Base-by-base conservation (phyloP, 2,113 vertebrate genomes). In the Erinaceus europaeus region DNA sequence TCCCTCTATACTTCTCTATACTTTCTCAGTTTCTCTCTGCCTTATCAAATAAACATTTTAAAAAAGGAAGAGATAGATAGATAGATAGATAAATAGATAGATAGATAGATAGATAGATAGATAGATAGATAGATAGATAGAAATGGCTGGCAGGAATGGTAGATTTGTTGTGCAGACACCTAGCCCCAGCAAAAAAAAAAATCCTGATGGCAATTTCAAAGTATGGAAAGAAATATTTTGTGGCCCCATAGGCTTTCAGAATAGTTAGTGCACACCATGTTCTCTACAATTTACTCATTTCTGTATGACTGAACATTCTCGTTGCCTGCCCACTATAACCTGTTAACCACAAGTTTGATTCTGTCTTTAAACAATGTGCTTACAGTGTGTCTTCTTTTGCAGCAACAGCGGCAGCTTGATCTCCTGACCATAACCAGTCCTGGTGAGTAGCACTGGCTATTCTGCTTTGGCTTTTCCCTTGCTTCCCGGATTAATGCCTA, bases 331-430 rank as follows among this genome's bases (percentile, higher is more conserved):
- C 86, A 77, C 91, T 61, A 76, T 96, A 90, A 94, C 85, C 91
- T 85, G 74, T 57, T 93, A 93, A 96, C 67, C 94, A 95, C 80
- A 74, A 84, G 91, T 85, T 62, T n/a, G 42, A 14, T 74, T 50
- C 15, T 76, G 42, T 20, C 88, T 95, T 85, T 88, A 95, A 96
- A 93, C 95, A 90, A 75, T 91, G n/a, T 38, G 92, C 92, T 98
- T 87, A 95, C 89, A 88, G 0, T 55, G 14, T 87, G 74, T 97
- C 98, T 97, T 97, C 91, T 98, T 96, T 98, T 98, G n/a, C 97
- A 99, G 99, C 99, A 99, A 98, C 98, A 99, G 94, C 97, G 99
- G 52, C 98, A 95, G 65, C 98, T 99, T 80, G 99, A 99, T 96
- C 98, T 99, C 88, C 96, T 99, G 96, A 99, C 99, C 74, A 99